Evolutionary conservation across 2,113 vertebrate species (phyloP).

Genomic region (Cyanoliseus patagonus): DNA sequence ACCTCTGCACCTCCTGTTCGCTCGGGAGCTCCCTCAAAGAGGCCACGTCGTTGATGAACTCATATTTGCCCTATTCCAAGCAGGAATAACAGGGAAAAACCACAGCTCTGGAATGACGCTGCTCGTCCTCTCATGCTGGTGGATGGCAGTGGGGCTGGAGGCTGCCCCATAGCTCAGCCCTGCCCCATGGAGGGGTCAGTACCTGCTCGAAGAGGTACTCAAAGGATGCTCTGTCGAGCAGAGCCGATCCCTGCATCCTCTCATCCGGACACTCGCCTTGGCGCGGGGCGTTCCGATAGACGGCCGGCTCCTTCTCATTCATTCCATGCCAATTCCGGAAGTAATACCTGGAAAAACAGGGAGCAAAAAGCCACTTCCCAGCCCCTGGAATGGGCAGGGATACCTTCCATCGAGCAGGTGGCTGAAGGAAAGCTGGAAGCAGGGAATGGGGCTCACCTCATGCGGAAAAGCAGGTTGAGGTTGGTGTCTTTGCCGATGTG

Average conservation of each 20-base stretch:
- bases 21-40: conserved; percentile 74
- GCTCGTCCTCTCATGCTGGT: no score
- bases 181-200: no score
- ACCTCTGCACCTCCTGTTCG: conserved; percentile 80
- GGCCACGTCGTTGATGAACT: conserved; percentile 86
- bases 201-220: conserved; percentile 93
- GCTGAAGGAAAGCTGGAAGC: no score
- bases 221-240: conserved; percentile 85
- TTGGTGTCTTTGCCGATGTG: conserved; percentile 52
- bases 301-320: conserved; percentile 72
- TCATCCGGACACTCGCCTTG: neutral
- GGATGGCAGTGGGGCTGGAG: no score
- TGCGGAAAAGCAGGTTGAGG: conserved; percentile 80
- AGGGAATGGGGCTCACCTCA: conserved; percentile 78
- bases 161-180: no score
- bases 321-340: conserved; percentile 93
- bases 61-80: conserved; percentile 82
- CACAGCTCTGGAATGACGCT: rapidly evolving
- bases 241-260: conserved; percentile 33
- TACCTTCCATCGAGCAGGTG: no score
- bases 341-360: conserved; percentile 80
- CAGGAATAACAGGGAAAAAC: rapidly evolving
- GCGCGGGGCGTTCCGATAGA: conserved; percentile 75
- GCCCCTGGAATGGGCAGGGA: neutral
- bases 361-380: neutral